Percentiles rank a stretch among this genome's conserved stretches.
phyloP scores from a whole-genome alignment of 2,888 invertebrate genomes.

The Patella pellucida region DNA sequence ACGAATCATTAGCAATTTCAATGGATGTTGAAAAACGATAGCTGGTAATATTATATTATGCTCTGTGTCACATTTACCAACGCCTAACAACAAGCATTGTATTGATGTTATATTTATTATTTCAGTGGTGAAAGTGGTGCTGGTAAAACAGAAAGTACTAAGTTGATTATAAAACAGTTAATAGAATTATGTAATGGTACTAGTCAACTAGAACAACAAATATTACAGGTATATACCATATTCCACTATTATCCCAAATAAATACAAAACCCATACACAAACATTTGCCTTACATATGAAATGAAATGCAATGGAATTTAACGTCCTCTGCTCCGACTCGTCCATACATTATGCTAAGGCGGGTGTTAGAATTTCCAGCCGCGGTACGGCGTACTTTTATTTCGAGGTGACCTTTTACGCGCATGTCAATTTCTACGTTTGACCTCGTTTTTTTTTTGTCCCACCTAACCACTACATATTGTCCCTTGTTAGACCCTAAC shows the following conservation, averaged over 20 bases:
- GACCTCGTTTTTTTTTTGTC: too few relatives aligned
- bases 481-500: too few relatives aligned
- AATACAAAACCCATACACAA: background rate
- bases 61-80: background rate
- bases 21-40: background rate
- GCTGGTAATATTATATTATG: background rate
- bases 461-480: too few relatives aligned
- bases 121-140: conserved; percentile 69
- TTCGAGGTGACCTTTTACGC: too few relatives aligned
- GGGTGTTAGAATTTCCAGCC: too few relatives aligned
- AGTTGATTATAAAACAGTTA: conserved; percentile 67
- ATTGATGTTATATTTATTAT: background rate
- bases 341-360: too few relatives aligned
- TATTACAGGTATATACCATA: conserved; percentile 57
- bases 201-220: conserved; percentile 67
- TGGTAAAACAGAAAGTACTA: conserved; percentile 70
- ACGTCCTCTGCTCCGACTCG: too few relatives aligned
- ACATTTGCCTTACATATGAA: too few relatives aligned
- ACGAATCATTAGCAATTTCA: too few relatives aligned
- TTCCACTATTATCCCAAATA: background rate
- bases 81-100: background rate
- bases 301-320: too few relatives aligned
- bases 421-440: too few relatives aligned
- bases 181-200: conserved; percentile 59
- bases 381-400: too few relatives aligned